Percentiles rank a stretch among this genome's conserved stretches.
Conservation (phyloP, 2,888 invertebrate species). For the Fragum fragum region DNA sequence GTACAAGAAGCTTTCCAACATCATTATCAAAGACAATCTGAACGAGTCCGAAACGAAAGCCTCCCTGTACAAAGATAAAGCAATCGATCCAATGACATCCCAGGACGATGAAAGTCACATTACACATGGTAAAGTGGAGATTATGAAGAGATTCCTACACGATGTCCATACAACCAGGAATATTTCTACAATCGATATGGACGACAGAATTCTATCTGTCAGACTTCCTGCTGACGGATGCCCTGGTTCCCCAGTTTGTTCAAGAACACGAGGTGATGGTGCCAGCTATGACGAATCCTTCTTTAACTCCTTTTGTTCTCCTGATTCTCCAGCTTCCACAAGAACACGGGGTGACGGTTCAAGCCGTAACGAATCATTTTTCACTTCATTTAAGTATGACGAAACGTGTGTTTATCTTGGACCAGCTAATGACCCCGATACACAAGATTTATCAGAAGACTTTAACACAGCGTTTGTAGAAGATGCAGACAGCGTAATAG, state of each 20-base stretch:
- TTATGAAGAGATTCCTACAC: constrained; percentile 2
- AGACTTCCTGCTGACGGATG: not conserved
- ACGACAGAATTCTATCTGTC: not conserved
- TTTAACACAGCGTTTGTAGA: no score
- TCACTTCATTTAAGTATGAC: not conserved
- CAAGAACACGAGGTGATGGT: constrained; percentile 9
- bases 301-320: not conserved
- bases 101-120: not conserved
- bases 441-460: no score
- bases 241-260: not conserved
- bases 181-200: not conserved
- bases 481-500: no score
- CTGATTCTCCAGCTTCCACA: no score
- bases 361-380: no score
- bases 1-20: not conserved
- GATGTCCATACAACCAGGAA: not conserved
- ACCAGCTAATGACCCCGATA: not conserved
- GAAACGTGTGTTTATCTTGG: not conserved
- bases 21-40: not conserved
- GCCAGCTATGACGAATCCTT: not conserved
- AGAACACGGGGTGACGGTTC: no score
- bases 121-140: not conserved
- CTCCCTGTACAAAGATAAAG: not conserved
- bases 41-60: not conserved
- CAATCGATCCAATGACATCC: not conserved